These are phyloP conservation scores for Catostomus latipinnis DNA, from an alignment of 2,797 vertebrate genomes.

Conservation along the genomic window DNA sequence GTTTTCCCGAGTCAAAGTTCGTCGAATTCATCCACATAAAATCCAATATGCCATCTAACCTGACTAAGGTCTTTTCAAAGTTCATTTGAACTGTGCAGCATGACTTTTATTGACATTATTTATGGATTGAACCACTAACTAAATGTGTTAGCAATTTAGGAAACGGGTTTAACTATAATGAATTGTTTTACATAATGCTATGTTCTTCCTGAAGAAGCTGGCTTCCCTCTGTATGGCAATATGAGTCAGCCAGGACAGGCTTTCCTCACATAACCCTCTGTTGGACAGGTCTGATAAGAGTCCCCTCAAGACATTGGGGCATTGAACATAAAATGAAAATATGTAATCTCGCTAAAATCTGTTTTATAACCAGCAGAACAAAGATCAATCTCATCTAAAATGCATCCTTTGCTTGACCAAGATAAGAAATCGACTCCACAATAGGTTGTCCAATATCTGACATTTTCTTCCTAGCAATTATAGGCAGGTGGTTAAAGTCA, in stretches of 20 bases:
- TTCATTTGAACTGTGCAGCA: too few relatives aligned
- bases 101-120: too few relatives aligned
- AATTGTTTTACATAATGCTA: too few relatives aligned
- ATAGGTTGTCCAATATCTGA: constrained; percentile 37
- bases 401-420: constrained; percentile 51
- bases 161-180: too few relatives aligned
- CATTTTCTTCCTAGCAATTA: constrained; percentile 57
- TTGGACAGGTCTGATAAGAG: constrained; percentile 61
- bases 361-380: constrained; percentile 60
- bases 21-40: too few relatives aligned
- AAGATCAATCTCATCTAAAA: constrained; percentile 58
- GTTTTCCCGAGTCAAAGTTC: too few relatives aligned
- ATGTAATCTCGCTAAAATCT: constrained; percentile 66
- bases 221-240: not conserved
- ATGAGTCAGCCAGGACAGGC: constrained; percentile 23
- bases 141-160: too few relatives aligned
- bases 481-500: too few relatives aligned
- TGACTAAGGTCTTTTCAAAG: too few relatives aligned
- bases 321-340: constrained; percentile 54
- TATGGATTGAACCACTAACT: too few relatives aligned
- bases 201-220: not conserved
- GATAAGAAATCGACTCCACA: constrained; percentile 59
- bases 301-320: constrained; percentile 50
- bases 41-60: too few relatives aligned
- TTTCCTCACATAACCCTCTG: constrained; percentile 20